These are phyloP conservation scores for Macrotis lagotis DNA, from an alignment of 2,113 vertebrate genomes.

Conservation along the genomic window DNA sequence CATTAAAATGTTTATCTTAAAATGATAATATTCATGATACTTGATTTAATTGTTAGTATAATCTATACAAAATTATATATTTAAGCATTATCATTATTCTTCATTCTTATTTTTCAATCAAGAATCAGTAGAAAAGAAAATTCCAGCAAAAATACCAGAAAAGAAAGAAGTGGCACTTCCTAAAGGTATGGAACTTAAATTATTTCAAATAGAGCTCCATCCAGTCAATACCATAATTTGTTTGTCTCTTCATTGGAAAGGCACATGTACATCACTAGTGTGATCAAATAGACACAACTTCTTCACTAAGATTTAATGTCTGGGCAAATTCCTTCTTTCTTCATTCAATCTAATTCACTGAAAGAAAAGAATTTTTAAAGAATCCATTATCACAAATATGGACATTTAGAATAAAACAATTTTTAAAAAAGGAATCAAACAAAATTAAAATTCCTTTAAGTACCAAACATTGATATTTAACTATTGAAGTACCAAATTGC, in stretches of 20 bases:
- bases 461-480: slow-evolving; percentile 30
- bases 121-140: slow-evolving; percentile 81
- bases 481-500: slow-evolving; percentile 38
- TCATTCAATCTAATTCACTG: slow-evolving; percentile 34
- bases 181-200: slow-evolving; percentile 85
- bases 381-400: neutral
- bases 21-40: neutral
- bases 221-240: slow-evolving; percentile 39
- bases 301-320: slow-evolving; percentile 64
- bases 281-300: slow-evolving; percentile 78
- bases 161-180: slow-evolving; percentile 81
- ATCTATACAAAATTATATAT: neutral
- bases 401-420: slow-evolving; percentile 63
- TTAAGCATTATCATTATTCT: slow-evolving; percentile 16
- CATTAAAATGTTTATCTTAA: neutral
- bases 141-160: slow-evolving; percentile 74
- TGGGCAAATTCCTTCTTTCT: slow-evolving; percentile 27
- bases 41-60: neutral
- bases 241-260: slow-evolving; percentile 45
- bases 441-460: slow-evolving; percentile 29
- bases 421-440: too few species aligned
- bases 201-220: slow-evolving; percentile 26
- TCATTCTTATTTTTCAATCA: slow-evolving; percentile 65
- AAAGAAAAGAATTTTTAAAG: slow-evolving; percentile 13
- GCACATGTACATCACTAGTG: slow-evolving; percentile 24